Base-by-base conservation (phyloP, 2,888 invertebrate genomes). In the Rutpela maculata region DNA sequence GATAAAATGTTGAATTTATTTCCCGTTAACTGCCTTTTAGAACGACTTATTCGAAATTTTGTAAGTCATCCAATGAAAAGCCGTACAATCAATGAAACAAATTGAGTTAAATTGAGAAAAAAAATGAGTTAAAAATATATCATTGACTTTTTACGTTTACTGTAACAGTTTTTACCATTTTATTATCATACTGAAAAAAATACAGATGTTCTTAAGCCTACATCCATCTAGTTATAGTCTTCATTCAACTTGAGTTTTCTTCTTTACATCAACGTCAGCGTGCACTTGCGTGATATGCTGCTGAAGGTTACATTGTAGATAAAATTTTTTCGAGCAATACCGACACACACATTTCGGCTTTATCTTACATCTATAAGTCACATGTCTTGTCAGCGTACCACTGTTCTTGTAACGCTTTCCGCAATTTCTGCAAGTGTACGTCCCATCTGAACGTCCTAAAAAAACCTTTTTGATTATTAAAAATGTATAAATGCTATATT, bases 311-410 rank as follows among this genome's bases (percentile, higher is more conserved):
- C 31, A 17, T 5, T 1, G 43, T 11, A 35, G 0, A 15, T 50
- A 50, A 12, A 67, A 67, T 17, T n/a, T 67, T 19, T 67, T 67
- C 12, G 38, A 38, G 50, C 67, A 67, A 38, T 38, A 43, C 19
- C 7, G 18, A 17, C 67, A 67, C 12, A 43, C 43, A 18, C 50
- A 67, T 38, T 67, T 67, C 15, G 50, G 38, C 19, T 38, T 19
- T n/a, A 57, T 18, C 12, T 6, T 57, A n/a, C 57, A 57, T 57
- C 57, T 57, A 17, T 57, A 57, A 4, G 57, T 57, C 19, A 57
- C 57, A 6, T 57, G 57, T 17, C 57, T 57, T 18, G 1, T 57
- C 15, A 57, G 19, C 3, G 57, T 2, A 18, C 57, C 57, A 10
- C 18, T 10, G 18, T 57, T 57, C 18, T 7, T 17, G 19, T 57